phyloP scores from a whole-genome alignment of 2,888 invertebrate species.

The Stomorhina lunata region DNA sequence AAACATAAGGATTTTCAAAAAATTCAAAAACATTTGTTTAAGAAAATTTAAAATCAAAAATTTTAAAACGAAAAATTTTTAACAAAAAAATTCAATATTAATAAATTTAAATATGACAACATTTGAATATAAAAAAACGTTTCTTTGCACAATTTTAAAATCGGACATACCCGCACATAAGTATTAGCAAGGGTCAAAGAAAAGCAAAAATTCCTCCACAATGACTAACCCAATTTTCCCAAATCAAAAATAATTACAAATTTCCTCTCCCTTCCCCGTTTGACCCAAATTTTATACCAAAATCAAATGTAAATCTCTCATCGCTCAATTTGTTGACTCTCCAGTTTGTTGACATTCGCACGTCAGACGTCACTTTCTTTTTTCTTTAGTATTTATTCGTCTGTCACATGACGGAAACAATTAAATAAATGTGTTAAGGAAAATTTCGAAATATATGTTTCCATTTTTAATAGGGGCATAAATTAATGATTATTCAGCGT shows the following conservation, averaged over 20 bases:
- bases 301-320: background rate
- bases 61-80: too few relatives aligned
- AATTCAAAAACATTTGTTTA: too few relatives aligned
- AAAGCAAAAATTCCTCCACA: too few relatives aligned
- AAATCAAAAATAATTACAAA: background rate
- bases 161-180: too few relatives aligned
- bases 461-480: background rate
- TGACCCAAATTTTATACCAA: background rate
- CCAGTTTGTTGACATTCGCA: constrained; percentile 5
- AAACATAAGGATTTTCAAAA: too few relatives aligned
- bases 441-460: background rate
- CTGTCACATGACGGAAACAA: constrained; percentile 25
- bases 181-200: too few relatives aligned
- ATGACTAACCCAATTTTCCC: too few relatives aligned
- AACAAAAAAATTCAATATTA: too few relatives aligned
- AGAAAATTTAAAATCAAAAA: too few relatives aligned
- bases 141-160: too few relatives aligned
- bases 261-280: background rate
- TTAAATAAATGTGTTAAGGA: background rate
- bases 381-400: background rate
- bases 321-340: background rate
- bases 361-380: background rate
- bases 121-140: too few relatives aligned
- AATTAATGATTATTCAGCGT: background rate
- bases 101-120: too few relatives aligned